These are phyloP conservation scores for Drosophila borborema DNA, from an alignment of 2,888 invertebrate genomes.

Conservation along the genomic window DNA sequence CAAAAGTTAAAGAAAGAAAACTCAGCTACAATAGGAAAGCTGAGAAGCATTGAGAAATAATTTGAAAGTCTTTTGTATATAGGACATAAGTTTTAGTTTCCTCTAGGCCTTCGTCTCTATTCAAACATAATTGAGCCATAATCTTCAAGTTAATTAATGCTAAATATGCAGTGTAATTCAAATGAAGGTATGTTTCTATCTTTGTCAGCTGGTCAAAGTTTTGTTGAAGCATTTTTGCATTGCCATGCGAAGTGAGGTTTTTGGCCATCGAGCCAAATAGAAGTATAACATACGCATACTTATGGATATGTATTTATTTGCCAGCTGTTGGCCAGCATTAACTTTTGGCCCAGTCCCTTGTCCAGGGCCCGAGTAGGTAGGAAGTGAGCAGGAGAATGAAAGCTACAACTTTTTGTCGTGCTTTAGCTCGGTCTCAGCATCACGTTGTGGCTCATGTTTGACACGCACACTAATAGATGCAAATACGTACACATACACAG, in stretches of 20 bases:
- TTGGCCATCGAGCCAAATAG: constrained; percentile 36
- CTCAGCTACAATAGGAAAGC: not conserved
- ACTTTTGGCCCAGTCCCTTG: constrained; percentile 44
- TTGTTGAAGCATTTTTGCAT: constrained; percentile 33
- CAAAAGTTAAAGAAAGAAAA: not conserved
- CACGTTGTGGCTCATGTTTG: constrained; percentile 35
- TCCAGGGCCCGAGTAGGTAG: constrained; percentile 23
- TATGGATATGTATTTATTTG: constrained; percentile 62
- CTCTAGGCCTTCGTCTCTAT: not conserved
- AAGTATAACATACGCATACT: constrained; percentile 50
- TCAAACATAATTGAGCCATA: not conserved
- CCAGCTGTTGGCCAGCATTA: constrained; percentile 48
- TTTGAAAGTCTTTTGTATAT: not conserved
- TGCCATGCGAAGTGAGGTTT: constrained; percentile 19
- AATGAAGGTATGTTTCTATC: constrained; percentile 1
- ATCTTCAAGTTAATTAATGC: not conserved
- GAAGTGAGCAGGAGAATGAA: not conserved
- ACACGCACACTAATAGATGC: constrained; percentile 69
- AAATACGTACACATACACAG: constrained; percentile 51
- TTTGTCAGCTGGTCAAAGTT: constrained; percentile 10
- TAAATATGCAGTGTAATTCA: constrained; percentile 22
- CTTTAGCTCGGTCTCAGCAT: constrained; percentile 45
- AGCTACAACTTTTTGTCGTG: constrained; percentile 69
- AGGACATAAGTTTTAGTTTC: not conserved
- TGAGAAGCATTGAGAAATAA: not conserved